Base-by-base conservation (phyloP, 2,113 vertebrate species). In the Stigmatopora argus region DNA sequence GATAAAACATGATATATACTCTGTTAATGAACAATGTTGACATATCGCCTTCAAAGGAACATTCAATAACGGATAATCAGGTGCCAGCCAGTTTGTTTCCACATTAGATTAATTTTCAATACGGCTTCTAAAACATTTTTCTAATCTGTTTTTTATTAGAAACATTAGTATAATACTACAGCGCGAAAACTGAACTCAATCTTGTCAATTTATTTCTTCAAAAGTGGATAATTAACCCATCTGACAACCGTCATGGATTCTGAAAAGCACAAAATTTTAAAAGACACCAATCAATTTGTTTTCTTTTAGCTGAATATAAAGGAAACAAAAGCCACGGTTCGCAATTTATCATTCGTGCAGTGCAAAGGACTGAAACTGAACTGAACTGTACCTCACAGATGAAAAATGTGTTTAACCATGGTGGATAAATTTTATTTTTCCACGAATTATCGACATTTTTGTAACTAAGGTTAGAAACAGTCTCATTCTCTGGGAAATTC, bases 401-500 rank as follows among this genome's bases (percentile, higher is more conserved):
- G n/a, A 14, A 61, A 46, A 45, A 12, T 11, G 38, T 10, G n/a
- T 31, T 60, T 14, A 21, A 19, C 51, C 26, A 34, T 26, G 45
- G 13, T 70, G 19, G 65, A 44, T 51, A 60, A 51, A 59, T 35
- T 77, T 62, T 56, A 19, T 47, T 57, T 44, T 70, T 52, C 46
- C 35, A 34, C 63, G 62, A 26, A 7, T 11, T 61, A 65, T 45
- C 2, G 7, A 61, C 5, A 5, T 45, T 44, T 7, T 21, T 7
- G 38, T 60, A 21, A 38, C 35, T 44, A 60, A 61, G 59, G 3
- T 45, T 45, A 21, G 59, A 78, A 77, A 73, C 84, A 83, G 85
- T 81, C 84, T 87, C 84, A 85, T 88, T 88, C 87, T 86, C 85
- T 88, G 77, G 82, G 74, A 68, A 84, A 84, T 82, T 86, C 77